Evolutionary conservation across 2,113 vertebrate species (phyloP), one percentile per base, ranked within the genome.

Genomic region (Ictalurus furcatus): DNA sequence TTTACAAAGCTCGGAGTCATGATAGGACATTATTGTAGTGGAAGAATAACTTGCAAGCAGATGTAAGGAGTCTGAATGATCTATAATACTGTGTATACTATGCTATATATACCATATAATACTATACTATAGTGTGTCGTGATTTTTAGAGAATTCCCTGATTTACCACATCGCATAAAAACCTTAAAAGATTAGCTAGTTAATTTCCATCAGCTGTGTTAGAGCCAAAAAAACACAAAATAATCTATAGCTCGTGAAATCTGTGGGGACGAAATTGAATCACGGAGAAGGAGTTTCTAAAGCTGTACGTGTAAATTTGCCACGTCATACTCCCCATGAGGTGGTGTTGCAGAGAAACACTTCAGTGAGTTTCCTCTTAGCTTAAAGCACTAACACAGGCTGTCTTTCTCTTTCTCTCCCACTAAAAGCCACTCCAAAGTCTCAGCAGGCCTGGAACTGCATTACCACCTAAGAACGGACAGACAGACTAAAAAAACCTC

Each of bases 401-500:
- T 85, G 34, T 84, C 59, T 61, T 21, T n/a, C 71, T 54, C 52
- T 76, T 23, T 13, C 34, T n/a, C 16, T 28, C 19, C 12, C 6
- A 40, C 23, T 85, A 52, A 30, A 84, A 84, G 82, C 82, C 59
- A 84, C 59, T 44, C 82, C 82, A 85, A 85, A 85, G 40, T 19
- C 54, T 78, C 61, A 85, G 76, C 48, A 25, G 65, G 79, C n/a
- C 73, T 63, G 34, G 82, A 85, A 89, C 88, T 79, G 71, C 13
- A 48, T 89, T 80, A 89, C 73, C 86, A 82, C 76, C 28, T 28
- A 74, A 88, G 73, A 19, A 30, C 81, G 87, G 69, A 78, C 65
- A 78, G 65, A 83, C 63, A 83, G 69, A 56, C 17, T 34, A 61
- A 21, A 34, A 67, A 87, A 69, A 30, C 4, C 65, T 84, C 14